A percentile compares a stretch with the other conserved stretches of the same genome.
Evolutionary conservation across 2,888 invertebrate species (phyloP).

Genomic region (Xylota segnis): DNA sequence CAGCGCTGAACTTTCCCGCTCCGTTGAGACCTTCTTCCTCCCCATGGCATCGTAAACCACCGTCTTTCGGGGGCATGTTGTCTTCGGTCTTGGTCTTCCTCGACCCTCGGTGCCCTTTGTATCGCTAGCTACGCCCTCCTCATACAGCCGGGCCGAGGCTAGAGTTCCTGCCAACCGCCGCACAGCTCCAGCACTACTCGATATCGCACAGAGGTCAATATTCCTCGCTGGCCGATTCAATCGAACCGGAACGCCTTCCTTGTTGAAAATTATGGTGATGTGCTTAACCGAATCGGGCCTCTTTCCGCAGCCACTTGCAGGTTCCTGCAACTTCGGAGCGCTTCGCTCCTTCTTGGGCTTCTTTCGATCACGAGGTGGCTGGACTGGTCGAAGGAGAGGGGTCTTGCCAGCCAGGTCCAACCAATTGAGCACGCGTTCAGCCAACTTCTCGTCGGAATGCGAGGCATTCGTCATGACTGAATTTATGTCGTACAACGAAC

Average conservation of each 20-base stretch:
- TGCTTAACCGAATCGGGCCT: constrained; percentile 81
- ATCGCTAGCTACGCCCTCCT: constrained; percentile 71
- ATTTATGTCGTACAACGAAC: constrained; percentile 81
- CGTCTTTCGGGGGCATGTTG: constrained; percentile 23
- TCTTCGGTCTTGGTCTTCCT: constrained; percentile 45
- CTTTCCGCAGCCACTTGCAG: constrained; percentile 73
- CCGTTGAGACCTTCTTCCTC: constrained; percentile 26
- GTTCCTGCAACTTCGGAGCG: constrained; percentile 17
- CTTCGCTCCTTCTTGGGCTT: constrained; percentile 12
- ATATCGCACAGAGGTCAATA: constrained; percentile 81
- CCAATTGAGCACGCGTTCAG: constrained; percentile 92
- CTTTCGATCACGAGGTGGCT: constrained; percentile 16
- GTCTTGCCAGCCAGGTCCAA: constrained; percentile 89
- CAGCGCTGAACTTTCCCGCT: constrained; percentile 50
- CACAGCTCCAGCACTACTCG: constrained; percentile 79
- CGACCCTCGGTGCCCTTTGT: background rate
- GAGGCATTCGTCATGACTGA: constrained; percentile 67
- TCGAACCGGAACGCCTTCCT: constrained; percentile 82
- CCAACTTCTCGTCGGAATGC: constrained; percentile 84
- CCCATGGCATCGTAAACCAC: background rate
- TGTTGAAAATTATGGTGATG: constrained; percentile 83
- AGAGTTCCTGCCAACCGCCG: constrained; percentile 80
- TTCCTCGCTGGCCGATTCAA: constrained; percentile 82
- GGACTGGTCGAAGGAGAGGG: constrained; percentile 57
- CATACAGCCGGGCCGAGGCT: constrained; percentile 81